Conservation (phyloP, 2,113 vertebrate genomes). For the Aldabrachelys gigantea region DNA sequence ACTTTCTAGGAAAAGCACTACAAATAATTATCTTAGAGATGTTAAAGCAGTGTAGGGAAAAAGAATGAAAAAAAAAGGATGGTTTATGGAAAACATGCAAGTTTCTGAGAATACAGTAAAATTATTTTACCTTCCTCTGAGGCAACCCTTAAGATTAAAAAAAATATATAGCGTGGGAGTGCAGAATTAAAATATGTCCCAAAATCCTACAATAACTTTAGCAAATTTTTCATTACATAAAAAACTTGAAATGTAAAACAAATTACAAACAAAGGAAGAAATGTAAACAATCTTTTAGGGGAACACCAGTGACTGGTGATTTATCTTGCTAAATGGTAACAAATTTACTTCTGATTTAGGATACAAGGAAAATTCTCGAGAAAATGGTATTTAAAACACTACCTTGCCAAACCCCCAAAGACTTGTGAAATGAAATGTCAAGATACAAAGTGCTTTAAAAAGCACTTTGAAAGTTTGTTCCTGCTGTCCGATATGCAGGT, state of each 20-base stretch:
- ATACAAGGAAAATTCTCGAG: background rate
- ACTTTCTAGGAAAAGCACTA: constrained; percentile 79
- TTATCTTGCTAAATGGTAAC: background rate
- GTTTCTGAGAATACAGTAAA: constrained; percentile 9
- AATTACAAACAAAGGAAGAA: background rate
- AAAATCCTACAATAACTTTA: background rate
- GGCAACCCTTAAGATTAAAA: background rate
- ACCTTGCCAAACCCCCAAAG: background rate
- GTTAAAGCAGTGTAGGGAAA: constrained; percentile 68
- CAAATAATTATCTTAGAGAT: constrained; percentile 78
- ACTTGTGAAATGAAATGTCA: background rate
- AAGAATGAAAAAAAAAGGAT: background rate
- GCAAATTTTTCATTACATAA: background rate
- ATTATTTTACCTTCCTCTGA: background rate
- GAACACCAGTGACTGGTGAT: accelerated
- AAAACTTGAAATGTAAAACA: background rate
- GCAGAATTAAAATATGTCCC: background rate
- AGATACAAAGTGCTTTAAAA: background rate
- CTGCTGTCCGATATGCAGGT: background rate
- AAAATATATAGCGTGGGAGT: background rate
- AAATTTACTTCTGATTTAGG: background rate
- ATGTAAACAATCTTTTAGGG: background rate
- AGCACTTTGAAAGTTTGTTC: background rate
- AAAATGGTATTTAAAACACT: background rate
- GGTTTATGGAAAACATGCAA: accelerated